phyloP scores from a whole-genome alignment of 2,113 vertebrate genomes.

The Pan paniscus region DNA sequence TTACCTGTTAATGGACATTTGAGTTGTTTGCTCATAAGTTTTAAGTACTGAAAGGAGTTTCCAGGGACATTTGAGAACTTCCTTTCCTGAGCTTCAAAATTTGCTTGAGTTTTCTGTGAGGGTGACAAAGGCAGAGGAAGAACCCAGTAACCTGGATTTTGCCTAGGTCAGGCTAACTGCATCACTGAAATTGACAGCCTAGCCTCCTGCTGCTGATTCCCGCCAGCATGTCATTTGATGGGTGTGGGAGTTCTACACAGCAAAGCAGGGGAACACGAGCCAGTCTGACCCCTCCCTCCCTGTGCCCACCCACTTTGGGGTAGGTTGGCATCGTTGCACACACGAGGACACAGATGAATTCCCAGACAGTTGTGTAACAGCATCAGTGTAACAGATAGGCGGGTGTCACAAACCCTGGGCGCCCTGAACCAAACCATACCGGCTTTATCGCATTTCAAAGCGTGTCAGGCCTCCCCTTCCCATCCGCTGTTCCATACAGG shows the following conservation, averaged over 20 bases:
- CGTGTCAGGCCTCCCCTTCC: slow-evolving; percentile 16
- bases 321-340: slow-evolving; percentile 15
- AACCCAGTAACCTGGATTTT: neutral
- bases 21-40: neutral
- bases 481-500: neutral
- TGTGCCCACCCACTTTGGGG: slow-evolving; percentile 44
- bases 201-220: neutral
- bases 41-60: neutral
- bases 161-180: neutral
- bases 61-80: neutral
- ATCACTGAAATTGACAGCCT: neutral
- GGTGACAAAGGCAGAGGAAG: neutral
- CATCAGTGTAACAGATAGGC: slow-evolving; percentile 58
- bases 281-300: neutral
- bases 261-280: neutral
- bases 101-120: neutral
- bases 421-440: slow-evolving; percentile 3
- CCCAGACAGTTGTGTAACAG: slow-evolving; percentile 75
- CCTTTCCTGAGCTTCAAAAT: neutral
- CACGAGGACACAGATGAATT: slow-evolving; percentile 37
- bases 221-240: neutral
- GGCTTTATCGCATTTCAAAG: slow-evolving; percentile 75
- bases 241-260: neutral
- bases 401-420: slow-evolving; percentile 58
- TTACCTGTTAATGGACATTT: neutral